Base-by-base conservation (phyloP, 2,797 vertebrate genomes). In the Amblyopsis hoosieri region DNA sequence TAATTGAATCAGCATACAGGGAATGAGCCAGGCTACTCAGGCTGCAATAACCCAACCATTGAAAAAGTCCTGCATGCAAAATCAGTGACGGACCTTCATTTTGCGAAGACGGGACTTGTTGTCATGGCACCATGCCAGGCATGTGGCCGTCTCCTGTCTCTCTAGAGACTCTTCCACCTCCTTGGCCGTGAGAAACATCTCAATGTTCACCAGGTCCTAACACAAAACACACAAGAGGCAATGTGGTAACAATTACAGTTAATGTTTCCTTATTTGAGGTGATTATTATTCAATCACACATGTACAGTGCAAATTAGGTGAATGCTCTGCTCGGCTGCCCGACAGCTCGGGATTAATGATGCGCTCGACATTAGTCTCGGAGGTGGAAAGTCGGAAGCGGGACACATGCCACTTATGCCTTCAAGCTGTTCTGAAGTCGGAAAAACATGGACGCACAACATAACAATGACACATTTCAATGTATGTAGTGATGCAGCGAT, bases 151-250 rank as follows among this genome's bases (percentile, higher is more conserved):
- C 88, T 99, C 98, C 66, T 98, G 97, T 79, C 97, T 93, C 90
- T 99, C 97, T 84, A 99, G 89, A 52, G 98, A 99, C 82, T 99
- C 98, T 67, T 99, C 98, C 63, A 99, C 98, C 90, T 99, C 98
- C 76, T 99, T 99, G 71, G 98, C 98, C 56, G 97, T 99, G 82
- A 99, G 93, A 87, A 99, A 99, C 97, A 99, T 99, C 89, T 99
- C 98, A 66, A 99, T 99, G 89, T 99, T 99, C 85, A 99, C 98
- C 80, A 99, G 88, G 78, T 99, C 97, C 98, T 99, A 72, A 55
- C 12, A 63, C 17, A 60, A 6, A 68, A 73, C 0, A 69, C 1
- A 68, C 0, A 0, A 3, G 2, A 65, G 7, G 29, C 2, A 11
- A 15, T 3, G 9, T 11, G 19, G 29, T 12, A 19, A 56, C 9